Conservation (phyloP, 1,140 invertebrate genomes). For the Nasonia longicornis region DNA sequence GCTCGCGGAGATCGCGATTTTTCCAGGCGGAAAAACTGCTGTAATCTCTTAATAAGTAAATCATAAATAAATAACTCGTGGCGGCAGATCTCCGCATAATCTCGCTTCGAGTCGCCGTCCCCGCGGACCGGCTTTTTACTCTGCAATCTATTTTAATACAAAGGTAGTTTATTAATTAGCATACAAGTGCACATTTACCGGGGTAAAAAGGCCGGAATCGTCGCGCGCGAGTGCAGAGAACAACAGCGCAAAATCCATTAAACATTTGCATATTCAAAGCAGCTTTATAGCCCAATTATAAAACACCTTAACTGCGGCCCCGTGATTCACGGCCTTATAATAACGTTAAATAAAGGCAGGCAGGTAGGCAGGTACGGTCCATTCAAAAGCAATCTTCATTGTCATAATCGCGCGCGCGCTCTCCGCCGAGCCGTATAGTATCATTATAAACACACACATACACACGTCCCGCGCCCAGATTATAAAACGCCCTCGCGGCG, state of each 20-base stretch:
- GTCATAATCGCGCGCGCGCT: neutral
- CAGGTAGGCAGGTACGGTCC: neutral
- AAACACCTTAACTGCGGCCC: neutral
- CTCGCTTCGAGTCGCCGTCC: neutral
- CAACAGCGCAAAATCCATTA: slow-evolving; percentile 27
- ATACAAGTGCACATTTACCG: neutral
- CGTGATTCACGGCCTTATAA: slow-evolving; percentile 8
- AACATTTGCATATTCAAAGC: slow-evolving; percentile 33
- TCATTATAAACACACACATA: slow-evolving; percentile 10
- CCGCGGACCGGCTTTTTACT: neutral
- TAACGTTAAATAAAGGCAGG: slow-evolving; percentile 15
- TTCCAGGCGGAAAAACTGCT: neutral
- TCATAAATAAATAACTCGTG: neutral
- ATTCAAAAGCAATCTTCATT: slow-evolving; percentile 14
- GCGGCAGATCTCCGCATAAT: neutral
- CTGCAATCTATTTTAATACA: neutral
- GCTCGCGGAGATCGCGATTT: neutral
- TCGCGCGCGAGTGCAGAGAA: neutral
- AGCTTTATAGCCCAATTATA: slow-evolving; percentile 30
- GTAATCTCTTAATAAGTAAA: slow-evolving; percentile 13
- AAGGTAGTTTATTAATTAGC: slow-evolving; percentile 23
- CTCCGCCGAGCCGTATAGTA: neutral
- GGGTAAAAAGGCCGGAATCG: neutral
- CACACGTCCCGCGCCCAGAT: neutral
- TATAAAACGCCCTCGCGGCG: slow-evolving; percentile 7